Conservation (phyloP, 2,888 invertebrate species). For the Nephrotoma flavescens region DNA sequence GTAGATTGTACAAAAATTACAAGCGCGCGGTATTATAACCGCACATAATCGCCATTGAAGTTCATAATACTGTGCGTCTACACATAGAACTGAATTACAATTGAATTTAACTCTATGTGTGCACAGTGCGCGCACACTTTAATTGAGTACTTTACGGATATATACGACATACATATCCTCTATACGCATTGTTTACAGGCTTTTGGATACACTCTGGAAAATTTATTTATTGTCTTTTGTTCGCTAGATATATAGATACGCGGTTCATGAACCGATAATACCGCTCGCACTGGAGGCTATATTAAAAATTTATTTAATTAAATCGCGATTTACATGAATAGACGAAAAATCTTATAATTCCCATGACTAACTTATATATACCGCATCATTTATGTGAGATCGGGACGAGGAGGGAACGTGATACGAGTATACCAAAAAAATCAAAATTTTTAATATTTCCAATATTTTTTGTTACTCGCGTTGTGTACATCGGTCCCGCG, state of each 20-base stretch:
- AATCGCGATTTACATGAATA: background rate
- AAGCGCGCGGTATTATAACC: background rate
- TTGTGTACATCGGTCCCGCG: background rate
- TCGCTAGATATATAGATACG: background rate
- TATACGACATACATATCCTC: background rate
- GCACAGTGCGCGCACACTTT: background rate
- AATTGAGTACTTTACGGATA: background rate
- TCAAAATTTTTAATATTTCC: background rate
- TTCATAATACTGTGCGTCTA: background rate
- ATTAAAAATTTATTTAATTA: background rate
- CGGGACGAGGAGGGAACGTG: background rate
- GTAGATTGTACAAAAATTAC: background rate
- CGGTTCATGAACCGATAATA: background rate
- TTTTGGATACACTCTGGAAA: background rate
- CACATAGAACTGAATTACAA: background rate
- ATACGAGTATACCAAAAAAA: background rate
- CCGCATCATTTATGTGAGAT: background rate
- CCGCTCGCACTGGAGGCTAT: background rate
- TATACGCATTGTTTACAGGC: background rate
- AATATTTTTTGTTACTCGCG: background rate
- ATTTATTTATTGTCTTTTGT: background rate
- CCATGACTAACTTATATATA: background rate
- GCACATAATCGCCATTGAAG: background rate
- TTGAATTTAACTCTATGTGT: background rate
- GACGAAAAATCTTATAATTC: background rate